Evolutionary conservation across 2,113 vertebrate genomes (phyloP).

Genomic region (Fulica atra): DNA sequence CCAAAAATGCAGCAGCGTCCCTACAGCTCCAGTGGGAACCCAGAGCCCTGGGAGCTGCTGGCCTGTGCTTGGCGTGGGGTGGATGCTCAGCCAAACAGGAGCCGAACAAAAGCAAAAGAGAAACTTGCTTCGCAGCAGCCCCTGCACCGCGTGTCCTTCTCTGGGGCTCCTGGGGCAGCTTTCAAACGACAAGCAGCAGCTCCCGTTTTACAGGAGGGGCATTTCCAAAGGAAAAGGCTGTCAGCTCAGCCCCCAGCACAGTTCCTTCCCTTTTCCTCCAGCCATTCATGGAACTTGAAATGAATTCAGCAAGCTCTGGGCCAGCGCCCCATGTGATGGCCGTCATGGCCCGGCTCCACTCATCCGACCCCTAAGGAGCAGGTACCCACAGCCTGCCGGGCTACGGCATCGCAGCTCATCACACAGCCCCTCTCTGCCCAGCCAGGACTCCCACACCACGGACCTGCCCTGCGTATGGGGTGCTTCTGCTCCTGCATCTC

Average conservation of each 20-base stretch:
- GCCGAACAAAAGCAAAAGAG: neutral
- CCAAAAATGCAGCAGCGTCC: neutral
- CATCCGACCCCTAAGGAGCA: neutral
- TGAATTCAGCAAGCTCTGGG: neutral
- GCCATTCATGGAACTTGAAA: neutral
- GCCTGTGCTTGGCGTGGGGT: fast-evolving
- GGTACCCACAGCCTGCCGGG: too few relatives aligned
- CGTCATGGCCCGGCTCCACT: neutral
- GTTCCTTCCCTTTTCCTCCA: neutral
- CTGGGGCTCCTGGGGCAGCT: neutral
- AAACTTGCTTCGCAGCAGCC: neutral
- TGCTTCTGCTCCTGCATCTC: neutral
- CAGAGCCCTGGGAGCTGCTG: fast-evolving
- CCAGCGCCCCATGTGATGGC: neutral
- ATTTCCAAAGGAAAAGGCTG: neutral
- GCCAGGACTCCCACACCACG: fast-evolving
- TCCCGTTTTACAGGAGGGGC: neutral
- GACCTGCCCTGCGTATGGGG: neutral
- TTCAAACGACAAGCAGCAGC: neutral
- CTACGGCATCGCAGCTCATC: neutral
- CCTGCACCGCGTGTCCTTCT: too few relatives aligned
- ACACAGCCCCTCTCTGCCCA: neutral
- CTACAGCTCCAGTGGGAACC: fast-evolving
- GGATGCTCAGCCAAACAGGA: neutral
- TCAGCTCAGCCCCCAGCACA: fast-evolving